Conservation (phyloP, 2,113 vertebrate species). For the Sterrhoptilus dennistouni region DNA sequence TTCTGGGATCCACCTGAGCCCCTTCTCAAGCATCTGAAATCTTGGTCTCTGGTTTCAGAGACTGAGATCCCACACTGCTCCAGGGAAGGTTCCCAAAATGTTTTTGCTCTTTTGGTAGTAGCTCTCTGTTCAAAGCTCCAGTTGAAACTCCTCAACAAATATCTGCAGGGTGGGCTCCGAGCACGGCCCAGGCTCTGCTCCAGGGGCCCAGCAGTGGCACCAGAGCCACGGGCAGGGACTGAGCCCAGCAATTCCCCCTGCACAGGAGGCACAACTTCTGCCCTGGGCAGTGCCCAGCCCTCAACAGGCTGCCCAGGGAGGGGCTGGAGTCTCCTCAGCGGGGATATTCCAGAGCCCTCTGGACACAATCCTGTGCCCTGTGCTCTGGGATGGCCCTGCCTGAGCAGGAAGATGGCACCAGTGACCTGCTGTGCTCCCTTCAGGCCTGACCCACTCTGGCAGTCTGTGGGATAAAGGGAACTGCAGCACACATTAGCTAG, state of each 20-base stretch:
- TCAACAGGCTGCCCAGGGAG: background rate
- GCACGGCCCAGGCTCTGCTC: background rate
- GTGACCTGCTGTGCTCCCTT: fast-evolving
- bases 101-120: background rate
- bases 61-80: background rate
- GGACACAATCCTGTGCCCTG: background rate
- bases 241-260: background rate
- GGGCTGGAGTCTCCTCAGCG: background rate
- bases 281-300: background rate
- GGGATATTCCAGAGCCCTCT: background rate
- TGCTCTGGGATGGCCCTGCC: background rate
- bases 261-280: background rate
- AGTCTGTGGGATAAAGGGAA: background rate
- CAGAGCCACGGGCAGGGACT: background rate
- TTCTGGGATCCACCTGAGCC: background rate
- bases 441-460: fast-evolving
- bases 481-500: background rate
- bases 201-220: background rate
- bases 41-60: background rate
- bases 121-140: background rate
- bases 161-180: background rate
- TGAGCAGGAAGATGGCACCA: background rate
- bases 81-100: background rate
- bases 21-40: background rate
- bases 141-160: background rate